Conservation (phyloP, 1,140 invertebrate species). For the Hypsibius dujardini region DNA sequence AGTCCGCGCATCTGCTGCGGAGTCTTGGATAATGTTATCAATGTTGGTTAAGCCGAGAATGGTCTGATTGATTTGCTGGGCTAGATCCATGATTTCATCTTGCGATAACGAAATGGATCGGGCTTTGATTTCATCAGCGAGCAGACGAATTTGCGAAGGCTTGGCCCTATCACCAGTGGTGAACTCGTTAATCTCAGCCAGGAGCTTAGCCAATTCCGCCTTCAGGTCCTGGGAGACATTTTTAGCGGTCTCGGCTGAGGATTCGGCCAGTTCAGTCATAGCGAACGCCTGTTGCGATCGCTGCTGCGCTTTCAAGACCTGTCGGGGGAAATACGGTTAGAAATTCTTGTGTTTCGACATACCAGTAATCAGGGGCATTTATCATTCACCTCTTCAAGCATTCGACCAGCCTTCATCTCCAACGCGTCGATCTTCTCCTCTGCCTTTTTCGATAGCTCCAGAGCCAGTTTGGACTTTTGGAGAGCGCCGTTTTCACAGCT, state of each 20-base stretch:
- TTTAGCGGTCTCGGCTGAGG: constrained; percentile 38
- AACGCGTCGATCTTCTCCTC: constrained; percentile 57
- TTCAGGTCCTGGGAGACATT: constrained; percentile 41
- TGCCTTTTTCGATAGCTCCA: constrained; percentile 64
- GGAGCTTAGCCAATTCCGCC: constrained; percentile 39
- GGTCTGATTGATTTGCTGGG: constrained; percentile 61
- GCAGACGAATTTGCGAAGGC: constrained; percentile 55
- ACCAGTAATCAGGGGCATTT: background rate
- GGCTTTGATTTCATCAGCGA: constrained; percentile 44
- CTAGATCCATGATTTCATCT: constrained; percentile 62
- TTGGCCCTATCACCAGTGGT: constrained; percentile 53
- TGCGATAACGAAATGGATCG: constrained; percentile 53
- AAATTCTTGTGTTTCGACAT: background rate
- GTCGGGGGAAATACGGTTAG: background rate
- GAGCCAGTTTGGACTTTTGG: constrained; percentile 61
- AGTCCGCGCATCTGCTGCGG: constrained; percentile 50
- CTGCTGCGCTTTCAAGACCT: constrained; percentile 42
- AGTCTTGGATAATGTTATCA: constrained; percentile 67
- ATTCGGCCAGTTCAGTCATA: constrained; percentile 43
- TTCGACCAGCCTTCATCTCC: constrained; percentile 52
- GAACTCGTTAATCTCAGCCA: constrained; percentile 53
- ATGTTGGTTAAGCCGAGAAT: constrained; percentile 70
- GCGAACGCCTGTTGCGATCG: constrained; percentile 39
- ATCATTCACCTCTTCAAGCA: constrained; percentile 35
- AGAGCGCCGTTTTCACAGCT: constrained; percentile 73